These are phyloP conservation scores for Nematopogon swammerdamellus DNA, from an alignment of 2,888 invertebrate species.

Conservation along the genomic window DNA sequence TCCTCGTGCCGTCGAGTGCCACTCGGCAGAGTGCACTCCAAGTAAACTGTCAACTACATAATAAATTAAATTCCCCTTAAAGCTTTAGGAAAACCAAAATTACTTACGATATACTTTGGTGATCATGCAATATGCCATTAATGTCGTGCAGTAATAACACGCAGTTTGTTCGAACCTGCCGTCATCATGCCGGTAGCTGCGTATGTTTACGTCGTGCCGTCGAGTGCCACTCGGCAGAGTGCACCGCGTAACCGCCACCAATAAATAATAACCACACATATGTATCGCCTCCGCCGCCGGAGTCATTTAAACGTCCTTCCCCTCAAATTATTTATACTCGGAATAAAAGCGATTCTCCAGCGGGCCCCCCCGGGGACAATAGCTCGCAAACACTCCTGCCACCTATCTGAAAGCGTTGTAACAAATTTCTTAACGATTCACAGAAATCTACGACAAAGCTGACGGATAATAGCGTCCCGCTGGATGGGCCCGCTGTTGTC, in stretches of 20 bases:
- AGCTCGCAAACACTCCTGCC: constrained; percentile 17
- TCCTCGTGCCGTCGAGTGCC: no score
- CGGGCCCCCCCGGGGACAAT: constrained; percentile 18
- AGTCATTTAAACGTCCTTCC: not conserved
- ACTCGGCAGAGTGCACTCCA: no score
- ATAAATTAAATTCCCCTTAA: no score
- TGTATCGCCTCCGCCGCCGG: constrained; percentile 9
- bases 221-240: no score
- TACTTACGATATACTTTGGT: no score
- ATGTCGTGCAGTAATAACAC: no score
- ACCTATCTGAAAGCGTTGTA: constrained; percentile 25
- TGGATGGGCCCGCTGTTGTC: not conserved
- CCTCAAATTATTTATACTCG: not conserved
- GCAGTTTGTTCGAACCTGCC: no score
- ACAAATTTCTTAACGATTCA: not conserved
- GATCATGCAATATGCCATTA: no score
- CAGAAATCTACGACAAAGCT: not conserved
- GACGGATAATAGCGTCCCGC: not conserved
- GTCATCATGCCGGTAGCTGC: no score
- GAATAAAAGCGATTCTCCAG: constrained; percentile 6
- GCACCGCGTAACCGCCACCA: constrained; percentile 1
- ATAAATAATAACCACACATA: constrained; percentile 18
- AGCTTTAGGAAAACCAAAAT: no score
- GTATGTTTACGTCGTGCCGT: no score
- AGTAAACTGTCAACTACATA: no score